Evolutionary conservation across 2,888 invertebrate species (phyloP).

Genomic region (Amphipyra berbera): DNA sequence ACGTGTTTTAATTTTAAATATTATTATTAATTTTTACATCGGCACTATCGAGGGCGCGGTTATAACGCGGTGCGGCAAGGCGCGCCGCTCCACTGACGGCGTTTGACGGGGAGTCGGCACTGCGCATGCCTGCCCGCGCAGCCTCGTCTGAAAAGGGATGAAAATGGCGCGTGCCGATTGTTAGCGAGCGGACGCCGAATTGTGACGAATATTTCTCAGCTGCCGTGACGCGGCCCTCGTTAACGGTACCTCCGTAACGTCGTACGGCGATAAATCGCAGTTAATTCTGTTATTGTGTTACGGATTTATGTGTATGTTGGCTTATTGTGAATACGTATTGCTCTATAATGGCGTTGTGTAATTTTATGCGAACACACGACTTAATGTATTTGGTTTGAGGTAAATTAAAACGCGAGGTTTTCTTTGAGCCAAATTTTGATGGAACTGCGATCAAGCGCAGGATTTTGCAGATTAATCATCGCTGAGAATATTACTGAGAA

Average conservation of each 20-base stretch:
- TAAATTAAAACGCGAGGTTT: constrained; percentile 36
- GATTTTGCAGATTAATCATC: not conserved
- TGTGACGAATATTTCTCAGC: constrained; percentile 77
- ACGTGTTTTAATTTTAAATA: constrained; percentile 56
- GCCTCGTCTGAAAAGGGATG: constrained; percentile 73
- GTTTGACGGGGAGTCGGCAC: constrained; percentile 71
- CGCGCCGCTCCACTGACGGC: constrained; percentile 79
- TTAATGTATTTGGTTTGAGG: constrained; percentile 26
- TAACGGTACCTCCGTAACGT: constrained; percentile 77
- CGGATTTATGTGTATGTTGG: constrained; percentile 75
- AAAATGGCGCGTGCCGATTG: constrained; percentile 74
- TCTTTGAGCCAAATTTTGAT: constrained; percentile 9
- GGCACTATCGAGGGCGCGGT: constrained; percentile 71
- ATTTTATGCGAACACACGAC: constrained; percentile 53
- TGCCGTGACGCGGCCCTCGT: constrained; percentile 77
- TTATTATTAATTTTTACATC: constrained; percentile 59
- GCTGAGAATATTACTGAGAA: not conserved
- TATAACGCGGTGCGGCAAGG: constrained; percentile 76
- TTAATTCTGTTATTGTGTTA: constrained; percentile 84
- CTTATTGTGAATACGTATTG: constrained; percentile 69
- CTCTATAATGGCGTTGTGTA: constrained; percentile 58
- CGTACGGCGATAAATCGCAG: constrained; percentile 81
- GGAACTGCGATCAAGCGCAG: not conserved
- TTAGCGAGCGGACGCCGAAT: constrained; percentile 69
- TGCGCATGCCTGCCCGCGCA: constrained; percentile 87